phyloP scores from a whole-genome alignment of 2,888 invertebrate genomes.

The Gasteruption jaculator region DNA sequence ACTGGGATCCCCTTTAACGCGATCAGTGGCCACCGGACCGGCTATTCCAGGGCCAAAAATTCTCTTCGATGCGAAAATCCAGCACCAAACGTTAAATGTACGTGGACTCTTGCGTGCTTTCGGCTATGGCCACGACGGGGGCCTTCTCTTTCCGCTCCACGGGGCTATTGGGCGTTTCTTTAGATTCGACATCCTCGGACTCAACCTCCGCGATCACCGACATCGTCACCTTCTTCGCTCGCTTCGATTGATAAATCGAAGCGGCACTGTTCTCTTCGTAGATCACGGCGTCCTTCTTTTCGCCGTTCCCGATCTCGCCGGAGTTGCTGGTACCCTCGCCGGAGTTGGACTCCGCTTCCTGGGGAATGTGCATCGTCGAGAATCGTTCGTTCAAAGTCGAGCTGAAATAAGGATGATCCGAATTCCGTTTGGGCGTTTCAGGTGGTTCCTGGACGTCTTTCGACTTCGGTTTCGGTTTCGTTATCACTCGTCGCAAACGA shows the following conservation, averaged over 20 bases:
- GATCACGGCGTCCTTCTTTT: neutral
- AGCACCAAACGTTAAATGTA: no score
- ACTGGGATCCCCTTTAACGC: no score
- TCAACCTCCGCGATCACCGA: no score
- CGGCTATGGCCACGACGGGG: no score
- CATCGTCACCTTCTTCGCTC: constrained; percentile 13
- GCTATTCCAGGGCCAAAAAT: no score
- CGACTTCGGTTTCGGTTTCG: constrained; percentile 1
- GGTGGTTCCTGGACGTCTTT: constrained; percentile 26
- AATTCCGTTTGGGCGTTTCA: constrained; percentile 37
- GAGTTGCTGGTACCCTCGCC: neutral
- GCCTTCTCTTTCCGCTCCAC: no score
- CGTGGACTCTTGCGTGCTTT: no score
- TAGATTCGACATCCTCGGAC: no score
- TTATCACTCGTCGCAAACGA: constrained; percentile 21
- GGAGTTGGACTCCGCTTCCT: neutral
- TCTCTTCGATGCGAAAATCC: no score
- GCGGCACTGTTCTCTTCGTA: neutral
- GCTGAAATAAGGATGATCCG: constrained; percentile 31
- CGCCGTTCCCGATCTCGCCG: neutral
- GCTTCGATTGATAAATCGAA: neutral
- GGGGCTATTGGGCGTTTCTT: no score
- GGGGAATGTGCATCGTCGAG: neutral
- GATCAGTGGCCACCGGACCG: no score
- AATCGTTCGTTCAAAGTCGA: constrained; percentile 31